These are phyloP conservation scores for Pissodes strobi DNA, from an alignment of 1,140 invertebrate genomes.

Conservation along the genomic window DNA sequence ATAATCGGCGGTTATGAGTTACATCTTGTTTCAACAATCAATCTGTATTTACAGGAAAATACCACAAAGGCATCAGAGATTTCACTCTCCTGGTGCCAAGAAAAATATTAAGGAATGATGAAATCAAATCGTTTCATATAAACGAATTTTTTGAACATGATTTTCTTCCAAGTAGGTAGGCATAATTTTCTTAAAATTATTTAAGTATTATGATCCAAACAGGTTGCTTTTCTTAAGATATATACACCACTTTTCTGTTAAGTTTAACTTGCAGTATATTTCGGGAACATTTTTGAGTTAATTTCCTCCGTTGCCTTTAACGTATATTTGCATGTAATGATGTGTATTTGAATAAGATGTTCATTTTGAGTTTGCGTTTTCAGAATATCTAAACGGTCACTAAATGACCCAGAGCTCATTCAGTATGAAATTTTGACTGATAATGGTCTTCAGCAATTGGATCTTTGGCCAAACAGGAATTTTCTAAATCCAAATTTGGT, in stretches of 20 bases:
- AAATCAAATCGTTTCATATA: background rate
- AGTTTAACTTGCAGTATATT: too few relatives aligned
- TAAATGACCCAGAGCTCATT: constrained; percentile 34
- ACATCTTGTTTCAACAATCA: background rate
- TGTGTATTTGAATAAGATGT: background rate
- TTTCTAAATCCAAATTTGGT: constrained; percentile 62
- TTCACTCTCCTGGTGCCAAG: background rate
- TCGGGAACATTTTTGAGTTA: too few relatives aligned
- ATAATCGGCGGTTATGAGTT: background rate
- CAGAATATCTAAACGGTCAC: background rate
- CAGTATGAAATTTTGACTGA: constrained; percentile 59
- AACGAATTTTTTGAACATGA: constrained; percentile 1
- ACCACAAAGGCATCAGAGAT: constrained; percentile 4
- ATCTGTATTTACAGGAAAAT: constrained; percentile 15
- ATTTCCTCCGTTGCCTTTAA: too few relatives aligned
- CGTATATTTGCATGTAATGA: too few relatives aligned
- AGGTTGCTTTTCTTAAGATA: too few relatives aligned
- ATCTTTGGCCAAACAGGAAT: constrained; percentile 60
- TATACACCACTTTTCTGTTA: too few relatives aligned
- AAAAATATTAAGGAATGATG: background rate
- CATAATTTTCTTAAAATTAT: too few relatives aligned
- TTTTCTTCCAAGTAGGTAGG: background rate
- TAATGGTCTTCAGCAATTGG: constrained; percentile 57
- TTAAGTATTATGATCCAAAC: background rate
- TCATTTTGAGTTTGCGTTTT: background rate